These are phyloP conservation scores for Macrotus californicus DNA, from an alignment of 2,113 vertebrate genomes.

Conservation along the genomic window DNA sequence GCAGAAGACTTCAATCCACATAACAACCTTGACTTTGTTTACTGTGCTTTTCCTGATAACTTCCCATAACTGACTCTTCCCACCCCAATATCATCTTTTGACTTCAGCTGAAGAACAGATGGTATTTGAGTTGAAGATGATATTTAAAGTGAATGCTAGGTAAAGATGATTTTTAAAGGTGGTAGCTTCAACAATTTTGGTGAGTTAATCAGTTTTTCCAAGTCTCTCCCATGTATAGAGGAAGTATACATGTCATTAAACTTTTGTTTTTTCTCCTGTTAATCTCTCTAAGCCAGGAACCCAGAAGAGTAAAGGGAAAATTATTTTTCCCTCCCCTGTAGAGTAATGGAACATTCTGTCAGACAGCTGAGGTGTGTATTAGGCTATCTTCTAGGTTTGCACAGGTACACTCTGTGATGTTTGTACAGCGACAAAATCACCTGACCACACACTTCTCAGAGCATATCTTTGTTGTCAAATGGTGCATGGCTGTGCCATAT, in stretches of 20 bases:
- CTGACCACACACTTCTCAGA: not conserved
- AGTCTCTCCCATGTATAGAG: not conserved
- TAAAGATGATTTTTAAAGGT: not conserved
- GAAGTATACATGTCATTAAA: not conserved
- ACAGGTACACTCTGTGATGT: not conserved
- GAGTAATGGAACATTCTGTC: not conserved
- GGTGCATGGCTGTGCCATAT: not conserved
- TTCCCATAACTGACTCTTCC: not conserved
- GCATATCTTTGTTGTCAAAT: not conserved
- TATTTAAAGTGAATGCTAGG: not conserved
- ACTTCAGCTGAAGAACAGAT: not conserved
- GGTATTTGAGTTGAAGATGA: not conserved
- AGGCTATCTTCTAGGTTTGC: not conserved
- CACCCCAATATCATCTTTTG: not conserved
- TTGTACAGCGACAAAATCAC: not conserved
- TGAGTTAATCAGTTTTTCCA: not conserved
- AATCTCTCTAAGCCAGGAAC: not conserved
- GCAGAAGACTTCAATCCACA: not conserved
- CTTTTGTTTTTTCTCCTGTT: not conserved
- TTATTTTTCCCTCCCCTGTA: not conserved
- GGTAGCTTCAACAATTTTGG: not conserved
- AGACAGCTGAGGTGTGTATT: not conserved
- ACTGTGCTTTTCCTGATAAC: not conserved
- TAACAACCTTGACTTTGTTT: not conserved
- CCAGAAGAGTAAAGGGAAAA: not conserved